Evolutionary conservation across 2,888 invertebrate genomes (phyloP).

Genomic region (Tupiocoris notatus): DNA sequence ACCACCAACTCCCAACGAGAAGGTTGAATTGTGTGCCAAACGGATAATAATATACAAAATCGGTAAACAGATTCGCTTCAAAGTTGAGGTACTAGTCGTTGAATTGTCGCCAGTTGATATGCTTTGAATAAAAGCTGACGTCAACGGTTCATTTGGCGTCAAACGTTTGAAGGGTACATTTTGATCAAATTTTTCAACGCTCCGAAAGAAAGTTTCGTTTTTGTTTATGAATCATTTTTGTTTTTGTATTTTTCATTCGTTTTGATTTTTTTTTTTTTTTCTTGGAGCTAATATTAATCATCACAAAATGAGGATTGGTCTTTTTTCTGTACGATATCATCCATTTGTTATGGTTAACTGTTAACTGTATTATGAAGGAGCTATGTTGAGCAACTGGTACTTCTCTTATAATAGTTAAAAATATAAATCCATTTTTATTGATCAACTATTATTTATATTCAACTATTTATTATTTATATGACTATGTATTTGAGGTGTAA

Average conservation of each 20-base stretch:
- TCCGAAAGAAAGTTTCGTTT: neutral
- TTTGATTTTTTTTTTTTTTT: neutral
- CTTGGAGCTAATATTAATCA: neutral
- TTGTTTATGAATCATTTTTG: neutral
- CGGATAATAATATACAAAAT: neutral
- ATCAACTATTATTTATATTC: conserved; percentile 39
- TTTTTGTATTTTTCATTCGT: neutral
- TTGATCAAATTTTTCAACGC: neutral
- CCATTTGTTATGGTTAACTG: conserved; percentile 33
- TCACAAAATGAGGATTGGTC: conserved; percentile 33
- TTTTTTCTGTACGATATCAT: conserved; percentile 40
- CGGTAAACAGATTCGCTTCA: too few species aligned
- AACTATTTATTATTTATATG: conserved; percentile 41
- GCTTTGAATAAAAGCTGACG: neutral
- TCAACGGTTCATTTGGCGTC: neutral
- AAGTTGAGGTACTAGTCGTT: neutral
- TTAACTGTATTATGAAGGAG: conserved; percentile 27
- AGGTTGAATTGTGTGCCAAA: neutral
- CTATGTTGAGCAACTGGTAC: conserved; percentile 42
- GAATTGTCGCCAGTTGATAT: neutral
- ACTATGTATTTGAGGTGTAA: conserved; percentile 41
- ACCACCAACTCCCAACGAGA: conserved; percentile 29
- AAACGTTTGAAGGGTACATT: too few species aligned
- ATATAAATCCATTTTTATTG: conserved; percentile 42
- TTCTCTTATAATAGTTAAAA: conserved; percentile 35